These are phyloP conservation scores for Tethya wilhelma DNA, from an alignment of 37 sponge, comb jelly and placozoan genomes.

Conservation along the genomic window DNA sequence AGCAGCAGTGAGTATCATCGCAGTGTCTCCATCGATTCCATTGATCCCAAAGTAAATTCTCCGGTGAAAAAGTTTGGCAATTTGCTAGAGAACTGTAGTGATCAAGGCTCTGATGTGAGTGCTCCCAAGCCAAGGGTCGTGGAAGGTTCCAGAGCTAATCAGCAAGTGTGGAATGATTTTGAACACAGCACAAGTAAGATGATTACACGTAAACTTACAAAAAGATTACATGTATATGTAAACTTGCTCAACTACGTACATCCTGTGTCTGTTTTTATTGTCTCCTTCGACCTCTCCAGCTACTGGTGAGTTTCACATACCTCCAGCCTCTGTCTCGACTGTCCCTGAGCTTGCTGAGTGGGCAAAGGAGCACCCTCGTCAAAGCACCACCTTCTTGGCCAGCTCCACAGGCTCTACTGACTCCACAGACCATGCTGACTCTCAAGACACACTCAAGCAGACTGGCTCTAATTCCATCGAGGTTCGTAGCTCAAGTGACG, in stretches of 20 bases:
- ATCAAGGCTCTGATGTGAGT: neutral
- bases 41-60: neutral
- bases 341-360: constrained; percentile 22
- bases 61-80: constrained; percentile 6
- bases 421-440: neutral
- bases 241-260: no score
- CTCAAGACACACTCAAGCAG: constrained; percentile 5
- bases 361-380: neutral
- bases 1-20: neutral
- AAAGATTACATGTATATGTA: no score
- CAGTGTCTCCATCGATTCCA: neutral
- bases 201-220: no score
- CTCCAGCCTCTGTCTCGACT: constrained; percentile 14
- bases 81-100: constrained; percentile 11
- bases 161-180: no score
- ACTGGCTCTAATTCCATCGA: neutral
- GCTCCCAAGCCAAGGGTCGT: constrained; percentile 1
- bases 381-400: neutral
- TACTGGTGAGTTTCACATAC: constrained; percentile 9
- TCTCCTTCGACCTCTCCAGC: neutral
- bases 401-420: neutral
- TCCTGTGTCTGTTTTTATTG: neutral
- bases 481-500: neutral
- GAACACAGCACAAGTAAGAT: no score
- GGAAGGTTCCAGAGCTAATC: no score